Conservation (phyloP, 2,113 vertebrate species). For the Callospermophilus lateralis region DNA sequence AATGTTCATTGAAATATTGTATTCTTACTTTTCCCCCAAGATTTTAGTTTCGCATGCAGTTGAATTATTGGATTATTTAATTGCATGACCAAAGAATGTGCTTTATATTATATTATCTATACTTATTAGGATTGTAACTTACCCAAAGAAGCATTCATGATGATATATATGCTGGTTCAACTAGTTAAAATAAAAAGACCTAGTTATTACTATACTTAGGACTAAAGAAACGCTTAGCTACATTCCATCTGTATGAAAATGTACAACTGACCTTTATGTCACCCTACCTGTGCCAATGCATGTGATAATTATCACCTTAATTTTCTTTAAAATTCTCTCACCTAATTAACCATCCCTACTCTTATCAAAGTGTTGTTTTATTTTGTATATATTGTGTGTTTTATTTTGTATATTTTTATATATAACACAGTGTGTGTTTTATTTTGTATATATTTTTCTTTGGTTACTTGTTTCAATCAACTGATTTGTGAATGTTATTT, state of each 20-base stretch:
- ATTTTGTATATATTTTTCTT: neutral
- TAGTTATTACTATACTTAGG: neutral
- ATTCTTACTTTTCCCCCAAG: neutral
- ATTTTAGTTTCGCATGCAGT: neutral
- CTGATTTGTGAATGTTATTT: neutral
- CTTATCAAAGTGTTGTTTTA: neutral
- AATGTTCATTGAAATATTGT: neutral
- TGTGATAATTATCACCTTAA: neutral
- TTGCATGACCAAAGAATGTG: neutral
- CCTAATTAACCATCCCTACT: neutral
- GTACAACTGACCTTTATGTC: neutral
- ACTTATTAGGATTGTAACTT: neutral
- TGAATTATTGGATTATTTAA: neutral
- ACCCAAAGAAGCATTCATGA: neutral
- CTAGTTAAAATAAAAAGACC: neutral
- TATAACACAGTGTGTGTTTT: neutral
- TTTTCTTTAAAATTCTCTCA: neutral
- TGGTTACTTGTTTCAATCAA: neutral
- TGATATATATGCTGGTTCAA: neutral
- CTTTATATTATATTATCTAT: neutral
- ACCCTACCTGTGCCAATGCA: neutral
- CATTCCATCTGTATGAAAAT: neutral
- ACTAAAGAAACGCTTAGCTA: neutral
- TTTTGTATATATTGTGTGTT: no score
- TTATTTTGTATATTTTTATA: no score